phyloP scores from a whole-genome alignment of 2,113 vertebrate species.

The Riparia riparia region DNA sequence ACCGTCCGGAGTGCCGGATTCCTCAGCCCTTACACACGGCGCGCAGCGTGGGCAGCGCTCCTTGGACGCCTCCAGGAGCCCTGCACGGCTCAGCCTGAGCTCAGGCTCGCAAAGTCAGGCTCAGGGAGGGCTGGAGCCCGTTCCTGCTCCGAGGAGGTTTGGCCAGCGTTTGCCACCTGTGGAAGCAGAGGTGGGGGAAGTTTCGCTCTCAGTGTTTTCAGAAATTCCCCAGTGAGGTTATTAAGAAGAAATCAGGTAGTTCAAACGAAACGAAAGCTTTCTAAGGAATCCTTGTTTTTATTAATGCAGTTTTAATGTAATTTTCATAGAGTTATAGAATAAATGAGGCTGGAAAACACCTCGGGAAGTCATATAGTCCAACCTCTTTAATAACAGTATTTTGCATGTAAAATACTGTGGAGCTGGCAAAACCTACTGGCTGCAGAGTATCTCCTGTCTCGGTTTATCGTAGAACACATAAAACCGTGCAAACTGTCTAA shows the following conservation, averaged over 20 bases:
- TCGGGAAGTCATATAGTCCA: not conserved
- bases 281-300: not conserved
- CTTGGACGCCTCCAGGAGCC: not conserved
- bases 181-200: not conserved
- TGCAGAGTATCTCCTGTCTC: not conserved
- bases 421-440: not conserved
- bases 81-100: not conserved
- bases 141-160: not conserved
- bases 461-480: not conserved
- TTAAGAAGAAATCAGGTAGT: not conserved
- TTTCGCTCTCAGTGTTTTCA: not conserved
- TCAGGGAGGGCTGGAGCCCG: not conserved
- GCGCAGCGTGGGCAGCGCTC: not conserved
- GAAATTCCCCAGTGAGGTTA: not conserved
- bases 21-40: not conserved
- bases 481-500: not conserved
- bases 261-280: not conserved
- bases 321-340: not conserved
- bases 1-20: not conserved
- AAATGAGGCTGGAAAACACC: constrained; percentile 23
- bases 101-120: not conserved
- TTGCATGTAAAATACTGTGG: not conserved
- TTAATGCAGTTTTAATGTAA: not conserved
- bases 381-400: not conserved
- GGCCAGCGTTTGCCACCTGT: not conserved